Conservation (phyloP, 2,113 vertebrate genomes). For the Lepisosteus oculatus region DNA sequence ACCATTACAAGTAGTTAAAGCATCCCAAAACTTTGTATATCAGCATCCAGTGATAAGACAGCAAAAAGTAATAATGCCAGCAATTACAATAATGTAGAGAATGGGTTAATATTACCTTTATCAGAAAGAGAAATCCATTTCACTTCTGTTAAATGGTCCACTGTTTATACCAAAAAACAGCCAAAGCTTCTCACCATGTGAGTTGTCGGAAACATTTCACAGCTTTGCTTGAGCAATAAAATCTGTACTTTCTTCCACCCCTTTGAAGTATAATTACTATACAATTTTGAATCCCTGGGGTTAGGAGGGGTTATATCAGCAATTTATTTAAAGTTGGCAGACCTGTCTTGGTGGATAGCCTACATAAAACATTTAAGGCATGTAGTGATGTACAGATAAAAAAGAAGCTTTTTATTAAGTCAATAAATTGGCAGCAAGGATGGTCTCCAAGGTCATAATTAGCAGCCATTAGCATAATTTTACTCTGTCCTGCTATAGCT, state of each 20-base stretch:
- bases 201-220: conserved; percentile 45
- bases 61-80: too few relatives aligned
- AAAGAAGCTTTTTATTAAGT: conserved; percentile 54
- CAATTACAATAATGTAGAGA: too few relatives aligned
- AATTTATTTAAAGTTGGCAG: conserved; percentile 68
- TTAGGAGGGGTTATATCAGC: conserved; percentile 54
- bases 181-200: not conserved
- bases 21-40: too few relatives aligned
- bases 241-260: conserved; percentile 37
- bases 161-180: not conserved
- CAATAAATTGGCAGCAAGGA: conserved; percentile 49
- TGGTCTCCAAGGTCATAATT: conserved; percentile 60
- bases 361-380: conserved; percentile 45
- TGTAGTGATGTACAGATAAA: conserved; percentile 50
- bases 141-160: not conserved
- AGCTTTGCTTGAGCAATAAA: conserved; percentile 63
- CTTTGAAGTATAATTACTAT: conserved; percentile 71
- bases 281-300: conserved; percentile 61
- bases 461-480: conserved; percentile 59
- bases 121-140: too few relatives aligned
- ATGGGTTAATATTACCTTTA: too few relatives aligned
- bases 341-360: conserved; percentile 44
- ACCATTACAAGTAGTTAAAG: too few relatives aligned
- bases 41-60: too few relatives aligned
- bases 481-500: conserved; percentile 40